Evolutionary conservation across 2,888 invertebrate species (phyloP), one percentile per base, ranked within the genome.

Genomic region (Amphipyra tragopoginis): DNA sequence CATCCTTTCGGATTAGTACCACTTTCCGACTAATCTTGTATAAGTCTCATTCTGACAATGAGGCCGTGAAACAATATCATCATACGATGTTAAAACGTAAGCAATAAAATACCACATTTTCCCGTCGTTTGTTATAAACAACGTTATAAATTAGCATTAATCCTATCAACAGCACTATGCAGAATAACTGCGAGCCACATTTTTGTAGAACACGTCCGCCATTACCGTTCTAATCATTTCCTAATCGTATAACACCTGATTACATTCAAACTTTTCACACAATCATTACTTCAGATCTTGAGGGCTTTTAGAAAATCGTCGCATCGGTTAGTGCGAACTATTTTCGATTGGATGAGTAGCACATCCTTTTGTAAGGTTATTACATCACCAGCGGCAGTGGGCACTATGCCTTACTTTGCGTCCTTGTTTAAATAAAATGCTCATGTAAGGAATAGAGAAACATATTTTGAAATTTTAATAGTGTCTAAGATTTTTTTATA

Each of bases 191-290:
- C 1, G 36, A 40, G 11, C 5, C 9, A 52, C 33, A 55, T 47
- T 55, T 68, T 61, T 50, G 36, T 57, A 5, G 40, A 55, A 1
- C 65, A 49, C 26, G 10, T 10, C 11, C 13, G 52, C 57, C 52
- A 62, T 68, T 72, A 54, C n/a, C 2, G 21, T 26, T 55, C 2
- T 43, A 52, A 61, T 53, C 77, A 64, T 64, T 78, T 78, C 77
- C 77, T 67, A 49, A 62, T 77, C 65, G n/a, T 34, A 0, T 69
- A 62, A 47, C 78, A 78, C 68, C 38, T 72, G 60, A 71, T 75
- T 43, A 72, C 50, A 51, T 66, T 78, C 42, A 77, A 63, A 51
- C 47, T 71, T 65, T 71, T 71, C 67, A 77, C 77, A 52, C 73
- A 55, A 33, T 56, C 62, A 61, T 69, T 49, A 66, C 38, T 52